Evolutionary conservation across 2,797 vertebrate genomes (phyloP).

Genomic region (Telmatherina bonti): DNA sequence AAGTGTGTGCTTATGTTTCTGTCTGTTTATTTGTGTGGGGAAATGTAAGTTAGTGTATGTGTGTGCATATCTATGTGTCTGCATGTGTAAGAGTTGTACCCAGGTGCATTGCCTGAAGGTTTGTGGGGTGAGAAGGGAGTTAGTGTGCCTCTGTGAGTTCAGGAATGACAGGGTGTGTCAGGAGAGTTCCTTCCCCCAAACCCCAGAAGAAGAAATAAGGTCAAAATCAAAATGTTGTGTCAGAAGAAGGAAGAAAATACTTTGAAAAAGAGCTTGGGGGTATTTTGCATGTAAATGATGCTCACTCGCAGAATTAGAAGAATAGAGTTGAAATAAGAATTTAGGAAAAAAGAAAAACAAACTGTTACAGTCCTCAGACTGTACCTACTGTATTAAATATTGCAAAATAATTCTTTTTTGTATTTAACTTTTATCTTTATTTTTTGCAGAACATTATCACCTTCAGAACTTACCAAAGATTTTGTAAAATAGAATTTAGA

Average conservation of each 20-base stretch:
- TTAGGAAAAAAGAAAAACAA: background rate
- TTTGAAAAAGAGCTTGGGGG: constrained; percentile 26
- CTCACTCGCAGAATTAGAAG: constrained; percentile 33
- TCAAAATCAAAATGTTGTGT: constrained; percentile 63
- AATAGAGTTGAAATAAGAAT: constrained; percentile 16
- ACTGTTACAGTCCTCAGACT: background rate
- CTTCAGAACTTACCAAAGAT: background rate
- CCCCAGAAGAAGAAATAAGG: constrained; percentile 62
- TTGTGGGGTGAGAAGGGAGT: constrained; percentile 33
- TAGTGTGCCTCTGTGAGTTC: constrained; percentile 19
- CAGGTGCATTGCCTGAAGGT: constrained; percentile 81
- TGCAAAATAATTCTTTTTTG: too few species aligned
- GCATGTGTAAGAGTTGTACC: constrained; percentile 58
- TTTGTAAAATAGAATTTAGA: background rate
- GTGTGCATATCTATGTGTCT: constrained; percentile 29
- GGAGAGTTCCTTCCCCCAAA: constrained; percentile 61
- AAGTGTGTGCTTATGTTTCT: constrained; percentile 5
- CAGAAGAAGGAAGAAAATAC: constrained; percentile 11
- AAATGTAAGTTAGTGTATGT: constrained; percentile 20
- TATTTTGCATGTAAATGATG: constrained; percentile 60
- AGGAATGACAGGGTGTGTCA: constrained; percentile 61
- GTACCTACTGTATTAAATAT: too few species aligned
- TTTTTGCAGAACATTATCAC: background rate
- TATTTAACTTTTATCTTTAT: background rate
- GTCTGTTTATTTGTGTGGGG: constrained; percentile 2